Percentiles rank a stretch among this genome's conserved stretches.
phyloP scores from a whole-genome alignment of 2,888 invertebrate genomes.

The Acleris sparsana region DNA sequence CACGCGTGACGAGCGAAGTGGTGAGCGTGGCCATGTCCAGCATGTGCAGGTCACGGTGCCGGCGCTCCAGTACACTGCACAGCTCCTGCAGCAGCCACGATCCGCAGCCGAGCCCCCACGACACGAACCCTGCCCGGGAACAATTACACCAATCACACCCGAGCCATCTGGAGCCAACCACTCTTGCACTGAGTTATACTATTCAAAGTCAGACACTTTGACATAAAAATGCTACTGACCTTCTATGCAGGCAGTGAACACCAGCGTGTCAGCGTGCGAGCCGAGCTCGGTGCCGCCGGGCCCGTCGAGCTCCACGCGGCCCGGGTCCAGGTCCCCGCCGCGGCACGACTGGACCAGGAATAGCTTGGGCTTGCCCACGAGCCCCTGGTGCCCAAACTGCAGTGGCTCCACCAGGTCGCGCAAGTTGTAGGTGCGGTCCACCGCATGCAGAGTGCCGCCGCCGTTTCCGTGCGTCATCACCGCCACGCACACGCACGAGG shows the following conservation, averaged over 20 bases:
- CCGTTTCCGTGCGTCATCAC: slow-evolving; percentile 62
- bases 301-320: slow-evolving; percentile 55
- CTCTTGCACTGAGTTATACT: too few species aligned
- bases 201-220: too few species aligned
- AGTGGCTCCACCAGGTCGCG: slow-evolving; percentile 51
- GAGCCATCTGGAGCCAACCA: too few species aligned
- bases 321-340: slow-evolving; percentile 54
- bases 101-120: slow-evolving; percentile 58
- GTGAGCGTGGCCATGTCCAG: slow-evolving; percentile 59
- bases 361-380: slow-evolving; percentile 62
- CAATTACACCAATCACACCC: too few species aligned
- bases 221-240: slow-evolving; percentile 49
- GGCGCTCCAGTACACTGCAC: slow-evolving; percentile 53
- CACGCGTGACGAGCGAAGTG: slow-evolving; percentile 55
- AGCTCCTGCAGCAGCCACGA: slow-evolving; percentile 69
- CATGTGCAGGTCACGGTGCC: slow-evolving; percentile 52
- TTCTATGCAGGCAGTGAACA: slow-evolving; percentile 62
- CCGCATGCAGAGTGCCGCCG: slow-evolving; percentile 52
- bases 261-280: slow-evolving; percentile 62
- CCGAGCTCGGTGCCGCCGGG: slow-evolving; percentile 41
- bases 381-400: slow-evolving; percentile 48
- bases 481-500: slow-evolving; percentile 61
- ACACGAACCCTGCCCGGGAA: slow-evolving; percentile 52
- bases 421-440: slow-evolving; percentile 56
- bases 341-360: slow-evolving; percentile 68